Percentiles rank a stretch among this genome's conserved stretches.
These are phyloP conservation scores for Rhingia campestris DNA, from an alignment of 2,888 invertebrate genomes.

Conservation along the genomic window DNA sequence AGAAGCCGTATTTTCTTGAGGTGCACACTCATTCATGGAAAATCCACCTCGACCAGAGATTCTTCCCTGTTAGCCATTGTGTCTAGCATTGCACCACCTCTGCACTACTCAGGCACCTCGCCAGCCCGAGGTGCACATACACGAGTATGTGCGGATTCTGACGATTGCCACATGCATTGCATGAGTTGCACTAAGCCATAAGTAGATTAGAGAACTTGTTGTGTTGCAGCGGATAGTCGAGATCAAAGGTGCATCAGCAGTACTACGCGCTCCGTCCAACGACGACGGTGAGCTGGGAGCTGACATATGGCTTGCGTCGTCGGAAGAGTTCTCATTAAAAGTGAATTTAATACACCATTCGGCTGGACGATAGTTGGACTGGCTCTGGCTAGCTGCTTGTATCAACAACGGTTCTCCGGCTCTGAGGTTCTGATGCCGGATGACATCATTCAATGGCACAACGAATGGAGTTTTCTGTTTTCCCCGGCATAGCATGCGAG, in stretches of 20 bases:
- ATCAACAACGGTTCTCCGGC: slow-evolving; percentile 15
- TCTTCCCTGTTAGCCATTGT: slow-evolving; percentile 70
- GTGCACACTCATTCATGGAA: slow-evolving; percentile 65
- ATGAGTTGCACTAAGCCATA: slow-evolving; percentile 57
- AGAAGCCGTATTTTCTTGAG: slow-evolving; percentile 72
- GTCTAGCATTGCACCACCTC: slow-evolving; percentile 45
- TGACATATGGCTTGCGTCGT: slow-evolving; percentile 68
- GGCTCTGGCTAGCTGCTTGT: slow-evolving; percentile 12
- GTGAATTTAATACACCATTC: slow-evolving; percentile 68
- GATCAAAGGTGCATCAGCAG: slow-evolving; percentile 67
- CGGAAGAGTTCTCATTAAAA: slow-evolving; percentile 72
- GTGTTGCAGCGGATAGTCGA: slow-evolving; percentile 45
- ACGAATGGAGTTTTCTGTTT: slow-evolving; percentile 37
- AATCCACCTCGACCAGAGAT: slow-evolving; percentile 17
- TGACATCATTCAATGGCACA: slow-evolving; percentile 69
- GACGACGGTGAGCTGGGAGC: slow-evolving; percentile 6
- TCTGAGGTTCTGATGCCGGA: slow-evolving; percentile 33
- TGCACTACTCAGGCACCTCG: not conserved
- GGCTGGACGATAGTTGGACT: slow-evolving; percentile 43
- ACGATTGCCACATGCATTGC: slow-evolving; percentile 39
- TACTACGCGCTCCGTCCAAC: slow-evolving; percentile 7
- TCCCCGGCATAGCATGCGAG: slow-evolving; percentile 49
- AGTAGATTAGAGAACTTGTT: slow-evolving; percentile 58
- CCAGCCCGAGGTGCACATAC: not conserved
- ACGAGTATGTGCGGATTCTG: slow-evolving; percentile 15